phyloP scores from a whole-genome alignment of 2,113 vertebrate species.

The Heptranchias perlo region DNA sequence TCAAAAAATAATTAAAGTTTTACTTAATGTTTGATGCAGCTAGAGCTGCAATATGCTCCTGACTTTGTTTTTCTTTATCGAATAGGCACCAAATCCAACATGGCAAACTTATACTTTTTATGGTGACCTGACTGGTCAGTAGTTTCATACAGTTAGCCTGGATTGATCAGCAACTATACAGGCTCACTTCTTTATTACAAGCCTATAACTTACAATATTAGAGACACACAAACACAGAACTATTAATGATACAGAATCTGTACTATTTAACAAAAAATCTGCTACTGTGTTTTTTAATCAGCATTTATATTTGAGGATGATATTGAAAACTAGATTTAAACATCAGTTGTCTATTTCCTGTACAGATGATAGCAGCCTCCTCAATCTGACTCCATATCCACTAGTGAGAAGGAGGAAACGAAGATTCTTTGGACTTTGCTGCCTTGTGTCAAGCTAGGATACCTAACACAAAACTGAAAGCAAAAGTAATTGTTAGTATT shows the following conservation, averaged over 20 bases:
- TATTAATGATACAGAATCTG: not conserved
- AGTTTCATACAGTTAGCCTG: not conserved
- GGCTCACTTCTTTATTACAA: not conserved
- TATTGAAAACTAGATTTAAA: not conserved
- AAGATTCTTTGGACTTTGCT: constrained; percentile 94
- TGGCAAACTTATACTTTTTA: not conserved
- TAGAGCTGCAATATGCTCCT: not conserved
- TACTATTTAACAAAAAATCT: not conserved
- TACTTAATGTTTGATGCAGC: not conserved
- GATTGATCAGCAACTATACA: not conserved
- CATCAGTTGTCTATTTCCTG: constrained; percentile 42
- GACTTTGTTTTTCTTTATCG: not conserved
- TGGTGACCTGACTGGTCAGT: not conserved
- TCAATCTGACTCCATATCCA: constrained; percentile 93
- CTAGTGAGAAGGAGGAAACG: constrained; percentile 89
- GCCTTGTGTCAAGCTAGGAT: constrained; percentile 87
- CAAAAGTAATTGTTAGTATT: constrained; percentile 8
- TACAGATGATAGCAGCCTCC: constrained; percentile 94
- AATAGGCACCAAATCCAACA: not conserved
- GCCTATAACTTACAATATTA: not conserved
- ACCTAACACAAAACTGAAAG: constrained; percentile 32
- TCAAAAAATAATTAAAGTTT: not conserved
- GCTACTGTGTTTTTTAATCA: not conserved
- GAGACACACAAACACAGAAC: not conserved
- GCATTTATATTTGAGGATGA: not conserved